These are phyloP conservation scores for Philhelius pedissequus DNA, from an alignment of 2,888 invertebrate genomes.

Conservation along the genomic window DNA sequence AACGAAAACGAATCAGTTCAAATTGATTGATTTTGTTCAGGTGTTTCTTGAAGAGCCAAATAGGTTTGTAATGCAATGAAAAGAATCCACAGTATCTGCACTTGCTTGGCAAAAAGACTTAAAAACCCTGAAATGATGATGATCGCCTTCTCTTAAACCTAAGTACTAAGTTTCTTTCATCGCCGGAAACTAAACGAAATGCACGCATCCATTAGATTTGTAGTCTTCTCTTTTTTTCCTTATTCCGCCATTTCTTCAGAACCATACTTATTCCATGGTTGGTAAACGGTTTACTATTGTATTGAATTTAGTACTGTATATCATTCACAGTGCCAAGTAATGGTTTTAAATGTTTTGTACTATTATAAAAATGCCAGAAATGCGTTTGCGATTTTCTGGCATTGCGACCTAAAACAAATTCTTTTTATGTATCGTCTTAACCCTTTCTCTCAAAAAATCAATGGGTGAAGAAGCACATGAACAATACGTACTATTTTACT, in stretches of 20 bases:
- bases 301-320: no score
- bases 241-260: constrained; percentile 1
- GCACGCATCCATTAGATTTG: constrained; percentile 60
- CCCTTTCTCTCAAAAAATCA: no score
- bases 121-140: constrained; percentile 25
- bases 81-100: constrained; percentile 24
- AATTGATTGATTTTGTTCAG: constrained; percentile 63
- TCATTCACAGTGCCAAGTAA: no score
- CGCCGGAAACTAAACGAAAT: constrained; percentile 48
- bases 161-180: constrained; percentile 41
- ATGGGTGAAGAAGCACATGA: no score
- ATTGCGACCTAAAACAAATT: no score
- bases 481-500: no score
- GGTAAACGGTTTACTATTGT: no score
- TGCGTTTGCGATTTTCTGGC: no score
- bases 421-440: no score
- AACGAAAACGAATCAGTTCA: constrained; percentile 49
- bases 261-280: no score
- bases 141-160: constrained; percentile 41
- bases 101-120: neutral
- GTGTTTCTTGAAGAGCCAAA: neutral
- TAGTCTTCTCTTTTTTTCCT: constrained; percentile 9
- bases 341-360: no score
- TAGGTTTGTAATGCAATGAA: constrained; percentile 14
- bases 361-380: no score